Percentiles rank a stretch among this genome's conserved stretches.
Evolutionary conservation across 2,797 vertebrate species (phyloP).

Genomic region (Sebastes vulpes): DNA sequence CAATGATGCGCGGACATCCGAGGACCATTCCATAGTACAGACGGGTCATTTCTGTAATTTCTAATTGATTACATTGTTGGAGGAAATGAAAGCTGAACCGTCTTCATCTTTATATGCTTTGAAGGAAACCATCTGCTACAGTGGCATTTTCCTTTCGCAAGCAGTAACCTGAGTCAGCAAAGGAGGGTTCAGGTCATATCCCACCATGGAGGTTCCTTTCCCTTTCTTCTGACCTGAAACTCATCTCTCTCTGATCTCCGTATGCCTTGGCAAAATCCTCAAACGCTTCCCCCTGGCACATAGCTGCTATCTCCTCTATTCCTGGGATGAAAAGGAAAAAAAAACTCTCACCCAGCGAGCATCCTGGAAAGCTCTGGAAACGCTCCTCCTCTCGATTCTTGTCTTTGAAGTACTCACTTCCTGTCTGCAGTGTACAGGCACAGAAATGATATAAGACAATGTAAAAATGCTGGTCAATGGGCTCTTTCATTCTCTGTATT

Average conservation of each 20-base stretch:
- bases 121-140: constrained; percentile 37
- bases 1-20: not conserved
- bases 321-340: constrained; percentile 70
- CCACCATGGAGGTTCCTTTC: constrained; percentile 62
- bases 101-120: not conserved
- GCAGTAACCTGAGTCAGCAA: constrained; percentile 30
- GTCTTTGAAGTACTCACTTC: constrained; percentile 74
- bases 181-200: constrained; percentile 63
- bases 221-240: constrained; percentile 53
- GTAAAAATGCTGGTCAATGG: constrained; percentile 37
- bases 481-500: constrained; percentile 35
- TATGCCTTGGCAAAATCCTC: constrained; percentile 70
- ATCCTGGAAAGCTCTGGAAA: constrained; percentile 60
- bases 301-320: constrained; percentile 61
- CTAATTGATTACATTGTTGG: not conserved
- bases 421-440: constrained; percentile 31
- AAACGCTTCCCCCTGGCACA: constrained; percentile 65
- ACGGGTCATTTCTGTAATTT: not conserved
- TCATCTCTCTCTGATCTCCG: constrained; percentile 65
- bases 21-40: not conserved
- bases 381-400: constrained; percentile 38
- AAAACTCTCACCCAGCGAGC: constrained; percentile 56
- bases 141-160: constrained; percentile 44
- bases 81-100: not conserved
- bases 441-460: constrained; percentile 16